Base-by-base conservation (phyloP, 2,797 vertebrate genomes). In the Enteromius treurensis region DNA sequence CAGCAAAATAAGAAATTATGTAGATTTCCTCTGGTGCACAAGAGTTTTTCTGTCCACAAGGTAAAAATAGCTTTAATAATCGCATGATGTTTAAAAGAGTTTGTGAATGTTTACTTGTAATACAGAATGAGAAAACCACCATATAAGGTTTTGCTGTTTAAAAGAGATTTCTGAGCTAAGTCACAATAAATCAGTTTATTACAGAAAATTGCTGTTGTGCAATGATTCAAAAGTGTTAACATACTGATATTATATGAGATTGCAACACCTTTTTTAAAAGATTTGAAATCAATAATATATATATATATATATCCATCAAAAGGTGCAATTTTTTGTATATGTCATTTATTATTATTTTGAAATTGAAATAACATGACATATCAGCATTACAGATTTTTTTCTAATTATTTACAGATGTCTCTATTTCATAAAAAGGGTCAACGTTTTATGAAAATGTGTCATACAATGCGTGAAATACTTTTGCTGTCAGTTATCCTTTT, bases 151-250 rank as follows among this genome's bases (percentile, higher is more conserved):
- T 55, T 55, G 49, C 47, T 40, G 51, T 55, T 34, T n/a, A 7
- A 75, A 58, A 58, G 1, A 34, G 3, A 49, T 78, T 51, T 78
- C 34, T 40, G 74, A 62, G 11, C 23, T 3, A 21, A 21, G 10
- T 32, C 60, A 1, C 26, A 49, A 0, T 15, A n/a, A 45, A 11
- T 53, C 14, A 68, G 32, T 51, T 37, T 65, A 3, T 51, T 68
- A 26, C 45, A 69, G 4, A 79, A 51, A 68, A 79, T 6, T 4
- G 8, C 32, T 69, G 32, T 34, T n/a, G 29, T 53, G 45, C 26
- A 51, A 21, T 55, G 49, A 51, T 70, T 80, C n/a, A 80, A 21
- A 68, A 42, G 11, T 19, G 17, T 78, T 15, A 26, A 60, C 23
- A 10, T 60, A 68, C 29, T 47, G 21, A 37, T 67, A 6, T 3